Base-by-base conservation (phyloP, 2,888 invertebrate genomes). In the Phengaris alcon region DNA sequence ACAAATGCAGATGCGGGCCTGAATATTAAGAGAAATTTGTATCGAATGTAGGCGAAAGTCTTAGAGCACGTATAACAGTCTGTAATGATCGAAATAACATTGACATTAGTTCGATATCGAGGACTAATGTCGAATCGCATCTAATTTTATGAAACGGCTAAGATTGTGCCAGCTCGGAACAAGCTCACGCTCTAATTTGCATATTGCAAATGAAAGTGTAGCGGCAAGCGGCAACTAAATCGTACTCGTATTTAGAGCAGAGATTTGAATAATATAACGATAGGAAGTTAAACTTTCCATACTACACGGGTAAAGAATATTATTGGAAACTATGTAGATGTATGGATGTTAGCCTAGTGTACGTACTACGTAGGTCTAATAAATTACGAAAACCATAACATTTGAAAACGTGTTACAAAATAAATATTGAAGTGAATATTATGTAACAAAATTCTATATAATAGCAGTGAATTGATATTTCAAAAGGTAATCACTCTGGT, bases 141-240 rank as follows among this genome's bases (percentile, higher is more conserved):
- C 48, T 46, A 69, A 79, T 79, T 81, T 81, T 79, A 81, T 80
- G 80, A 78, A 78, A 80, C 78, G 79, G 81, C 78, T 79, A 51
- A 48, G 70, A 48, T 46, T 22, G 51, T 70, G 51, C 70, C 15
- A 54, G 22, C 72, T 15, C 81, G 80, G 81, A 81, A 83, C 82
- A 81, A 83, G 82, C 81, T 87, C 89, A 89, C 88, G 90, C 88
- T 91, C 90, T 88, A 88, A 88, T 91, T 90, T 91, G 88, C 90
- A 90, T 90, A 87, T 86, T 83, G 86, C 84, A 82, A 90, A 88
- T 86, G 89, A 91, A 91, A 91, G 91, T 91, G 88, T 88, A 88
- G 86, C 85, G 1, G 22, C 22, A 22, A 22, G 22, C 35, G 83
- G 84, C 82, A 84, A 85, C 84, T 84, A 82, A 83, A 81, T 85